Conservation (phyloP, 1,140 invertebrate genomes). For the Brachionus rotundiformis region DNA sequence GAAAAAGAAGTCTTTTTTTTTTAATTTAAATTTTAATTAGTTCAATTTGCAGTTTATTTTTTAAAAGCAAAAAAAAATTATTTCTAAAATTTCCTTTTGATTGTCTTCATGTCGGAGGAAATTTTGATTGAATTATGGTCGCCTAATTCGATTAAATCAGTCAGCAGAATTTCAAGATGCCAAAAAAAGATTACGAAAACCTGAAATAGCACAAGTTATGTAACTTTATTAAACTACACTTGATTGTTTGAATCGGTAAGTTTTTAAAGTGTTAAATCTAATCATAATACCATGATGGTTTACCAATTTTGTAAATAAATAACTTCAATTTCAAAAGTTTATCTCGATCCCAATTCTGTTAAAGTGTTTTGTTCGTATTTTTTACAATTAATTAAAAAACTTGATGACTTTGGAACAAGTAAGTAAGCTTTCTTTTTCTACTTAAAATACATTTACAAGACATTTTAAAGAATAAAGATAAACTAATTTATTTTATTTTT, state of each 20-base stretch:
- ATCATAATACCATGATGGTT: too few relatives aligned
- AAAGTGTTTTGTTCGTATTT: too few relatives aligned
- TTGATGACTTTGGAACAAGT: too few relatives aligned
- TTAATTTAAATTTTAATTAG: not conserved
- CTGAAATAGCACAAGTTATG: not conserved
- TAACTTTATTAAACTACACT: not conserved
- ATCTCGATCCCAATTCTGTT: not conserved
- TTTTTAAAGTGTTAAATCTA: too few relatives aligned
- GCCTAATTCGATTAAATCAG: not conserved
- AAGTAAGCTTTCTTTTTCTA: too few relatives aligned
- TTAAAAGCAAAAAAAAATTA: not conserved
- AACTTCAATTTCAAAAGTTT: not conserved
- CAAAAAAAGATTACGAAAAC: not conserved
- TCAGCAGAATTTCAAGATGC: not conserved
- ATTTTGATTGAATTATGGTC: constrained; percentile 1
- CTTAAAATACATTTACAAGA: too few relatives aligned
- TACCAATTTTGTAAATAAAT: not conserved
- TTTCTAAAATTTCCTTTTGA: not conserved
- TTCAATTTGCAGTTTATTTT: not conserved
- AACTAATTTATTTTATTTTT: too few relatives aligned
- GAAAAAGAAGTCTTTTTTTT: too few relatives aligned
- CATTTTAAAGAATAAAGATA: too few relatives aligned
- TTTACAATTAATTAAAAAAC: too few relatives aligned
- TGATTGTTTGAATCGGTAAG: not conserved
- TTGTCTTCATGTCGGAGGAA: not conserved